Evolutionary conservation across 2,113 vertebrate species (phyloP).

Genomic region (Erythrolamprus reginae): DNA sequence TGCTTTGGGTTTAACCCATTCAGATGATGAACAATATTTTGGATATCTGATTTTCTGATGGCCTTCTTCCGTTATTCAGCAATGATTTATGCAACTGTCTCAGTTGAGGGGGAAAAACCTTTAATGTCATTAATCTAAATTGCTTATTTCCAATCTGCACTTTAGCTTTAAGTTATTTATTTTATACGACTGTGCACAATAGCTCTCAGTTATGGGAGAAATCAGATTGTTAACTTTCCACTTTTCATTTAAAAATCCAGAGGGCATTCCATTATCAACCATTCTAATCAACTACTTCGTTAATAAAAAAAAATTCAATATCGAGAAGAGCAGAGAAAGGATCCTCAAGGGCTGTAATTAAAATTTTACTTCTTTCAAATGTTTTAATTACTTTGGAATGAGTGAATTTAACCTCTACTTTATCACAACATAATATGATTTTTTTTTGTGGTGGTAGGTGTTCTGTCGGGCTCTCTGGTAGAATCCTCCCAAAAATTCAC

Average conservation of each 20-base stretch:
- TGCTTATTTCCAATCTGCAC: constrained; percentile 32
- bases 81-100: constrained; percentile 46
- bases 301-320: background rate
- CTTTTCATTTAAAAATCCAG: background rate
- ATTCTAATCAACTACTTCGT: constrained; percentile 45
- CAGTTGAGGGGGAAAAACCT: constrained; percentile 29
- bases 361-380: constrained; percentile 46
- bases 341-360: constrained; percentile 59
- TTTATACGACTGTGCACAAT: background rate
- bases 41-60: constrained; percentile 56
- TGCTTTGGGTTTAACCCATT: background rate
- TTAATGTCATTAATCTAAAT: constrained; percentile 8
- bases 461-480: no score
- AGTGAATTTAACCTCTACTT: constrained; percentile 48
- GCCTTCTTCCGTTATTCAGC: constrained; percentile 54
- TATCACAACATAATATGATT: constrained; percentile 43
- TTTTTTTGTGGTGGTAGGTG: no score
- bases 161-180: background rate
- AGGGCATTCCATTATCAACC: constrained; percentile 41
- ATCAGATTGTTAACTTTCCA: constrained; percentile 24
- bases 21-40: constrained; percentile 46
- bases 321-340: constrained; percentile 47
- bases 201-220: constrained; percentile 37
- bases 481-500: no score
- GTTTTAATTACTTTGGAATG: constrained; percentile 48